Evolutionary conservation across 2,888 invertebrate species (phyloP).

Genomic region (Agrotis segetum): DNA sequence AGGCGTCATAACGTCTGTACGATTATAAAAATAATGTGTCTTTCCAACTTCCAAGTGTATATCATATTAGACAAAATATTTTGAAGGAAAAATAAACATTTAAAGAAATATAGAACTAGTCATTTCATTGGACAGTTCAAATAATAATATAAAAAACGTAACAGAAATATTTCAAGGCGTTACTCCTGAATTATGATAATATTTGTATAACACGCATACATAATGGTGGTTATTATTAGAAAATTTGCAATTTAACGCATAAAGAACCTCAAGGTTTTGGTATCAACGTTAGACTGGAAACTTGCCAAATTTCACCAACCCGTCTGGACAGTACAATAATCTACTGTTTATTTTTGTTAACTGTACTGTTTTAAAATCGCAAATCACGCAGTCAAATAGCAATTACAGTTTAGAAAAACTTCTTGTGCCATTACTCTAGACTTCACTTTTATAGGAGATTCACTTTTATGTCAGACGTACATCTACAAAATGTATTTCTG

Average conservation of each 20-base stretch:
- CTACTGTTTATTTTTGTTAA: constrained; percentile 76
- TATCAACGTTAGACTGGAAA: constrained; percentile 73
- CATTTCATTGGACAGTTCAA: constrained; percentile 22
- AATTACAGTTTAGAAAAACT: constrained; percentile 49
- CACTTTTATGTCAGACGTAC: constrained; percentile 31
- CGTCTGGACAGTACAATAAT: constrained; percentile 77
- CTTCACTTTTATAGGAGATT: constrained; percentile 26
- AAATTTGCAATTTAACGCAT: constrained; percentile 71
- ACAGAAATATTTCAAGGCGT: constrained; percentile 58
- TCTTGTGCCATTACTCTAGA: constrained; percentile 39
- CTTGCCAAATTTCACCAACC: constrained; percentile 77
- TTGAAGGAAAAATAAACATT: constrained; percentile 22
- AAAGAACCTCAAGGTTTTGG: constrained; percentile 79
- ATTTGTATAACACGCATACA: constrained; percentile 57
- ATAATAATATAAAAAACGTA: constrained; percentile 42
- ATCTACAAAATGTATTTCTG: constrained; percentile 42
- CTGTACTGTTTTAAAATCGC: constrained; percentile 72
- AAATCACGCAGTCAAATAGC: constrained; percentile 67
- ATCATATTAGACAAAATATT: constrained; percentile 27
- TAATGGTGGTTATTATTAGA: constrained; percentile 66
- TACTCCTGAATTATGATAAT: constrained; percentile 54
- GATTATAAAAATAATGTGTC: constrained; percentile 3
- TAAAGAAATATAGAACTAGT: constrained; percentile 12
- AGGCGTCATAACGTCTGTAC: constrained; percentile 16
- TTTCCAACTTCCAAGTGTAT: constrained; percentile 1